Base-by-base conservation (phyloP, 2,113 vertebrate species). In the Hemiscyllium ocellatum region DNA sequence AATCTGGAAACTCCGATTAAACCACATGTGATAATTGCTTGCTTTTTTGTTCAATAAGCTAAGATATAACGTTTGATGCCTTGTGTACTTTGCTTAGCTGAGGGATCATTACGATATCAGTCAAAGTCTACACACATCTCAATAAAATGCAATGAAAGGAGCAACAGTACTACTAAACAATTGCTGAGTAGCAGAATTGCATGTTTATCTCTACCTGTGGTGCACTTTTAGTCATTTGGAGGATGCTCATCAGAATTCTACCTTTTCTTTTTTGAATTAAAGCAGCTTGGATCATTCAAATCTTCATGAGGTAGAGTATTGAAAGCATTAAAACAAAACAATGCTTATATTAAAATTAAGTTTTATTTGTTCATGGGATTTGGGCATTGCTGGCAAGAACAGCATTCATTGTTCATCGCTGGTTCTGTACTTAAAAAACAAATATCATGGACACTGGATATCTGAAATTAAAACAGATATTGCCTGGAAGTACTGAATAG, bases 21-120 rank as follows among this genome's bases (percentile, higher is more conserved):
- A 93, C 89, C 61, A 22, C 19, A 66, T 68, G 89, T 93, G 29
- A 61, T 66, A 93, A 93, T 93, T 93, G 61, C 15, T 66, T 93
- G 33, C 7, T 50, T 29, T 66, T 66, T 93, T 93, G 61, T 93
- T 93, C 17, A 93, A 93, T 66, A 66, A 93, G 89, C 61, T 93
- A 93, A 93, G 37, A 93, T 66, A 5, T 22, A 37, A 47, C 7
- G 8, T 93, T 33, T 66, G 4, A 29, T 15, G 33, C 65, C 37
- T 66, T 42, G 42, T 37, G 80, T 66, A 37, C 19, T 65, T 90
- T n/a, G 33, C 61, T 93, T 66, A 66, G 13, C 66, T 93, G 15
- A 17, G 17, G 61, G 19, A 47, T 37, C 37, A 93, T 93, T 68
- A 19, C 20, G 20, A 0, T 33, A 66, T 66, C 56, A 90, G 33